These are phyloP conservation scores for Drosophila obscura DNA, from an alignment of 1,140 invertebrate species.

Conservation along the genomic window DNA sequence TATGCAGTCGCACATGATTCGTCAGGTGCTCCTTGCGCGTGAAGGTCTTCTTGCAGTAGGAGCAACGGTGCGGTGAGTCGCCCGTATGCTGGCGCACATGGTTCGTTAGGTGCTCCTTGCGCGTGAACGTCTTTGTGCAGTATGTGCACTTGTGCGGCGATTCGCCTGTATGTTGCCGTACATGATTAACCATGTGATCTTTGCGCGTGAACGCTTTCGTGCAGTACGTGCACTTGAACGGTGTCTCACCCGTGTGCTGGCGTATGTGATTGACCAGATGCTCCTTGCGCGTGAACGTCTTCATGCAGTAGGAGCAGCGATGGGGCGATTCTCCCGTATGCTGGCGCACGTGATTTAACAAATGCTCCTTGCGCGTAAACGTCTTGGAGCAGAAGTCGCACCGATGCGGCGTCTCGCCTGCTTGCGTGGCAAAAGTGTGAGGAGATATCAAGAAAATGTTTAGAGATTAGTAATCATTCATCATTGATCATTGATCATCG, in stretches of 20 bases:
- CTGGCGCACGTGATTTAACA: constrained; percentile 92
- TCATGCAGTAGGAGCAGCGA: constrained; percentile 88
- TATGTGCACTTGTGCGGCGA: constrained; percentile 91
- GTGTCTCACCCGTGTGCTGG: constrained; percentile 93
- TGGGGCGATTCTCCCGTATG: constrained; percentile 88
- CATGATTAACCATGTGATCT: constrained; percentile 89
- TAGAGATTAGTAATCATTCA: constrained; percentile 72
- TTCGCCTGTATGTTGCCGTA: constrained; percentile 95
- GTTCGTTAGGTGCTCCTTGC: constrained; percentile 89
- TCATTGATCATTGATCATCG: too few relatives aligned
- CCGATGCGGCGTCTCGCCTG: constrained; percentile 93
- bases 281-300: constrained; percentile 90
- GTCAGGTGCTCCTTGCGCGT: constrained; percentile 95
- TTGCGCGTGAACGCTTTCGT: constrained; percentile 94
- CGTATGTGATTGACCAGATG: constrained; percentile 91
- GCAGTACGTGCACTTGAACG: constrained; percentile 93
- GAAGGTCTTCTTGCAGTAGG: constrained; percentile 90
- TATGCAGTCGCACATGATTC: constrained; percentile 91
- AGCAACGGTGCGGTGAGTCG: constrained; percentile 90
- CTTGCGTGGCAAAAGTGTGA: constrained; percentile 67
- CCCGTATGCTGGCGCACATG: constrained; percentile 91
- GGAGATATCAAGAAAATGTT: constrained; percentile 41
- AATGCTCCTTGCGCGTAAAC: constrained; percentile 92
- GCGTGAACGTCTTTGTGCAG: constrained; percentile 92
- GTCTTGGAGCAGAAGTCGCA: constrained; percentile 93